These are phyloP conservation scores for Semnornis frantzii DNA, from an alignment of 2,113 vertebrate species.

Conservation along the genomic window DNA sequence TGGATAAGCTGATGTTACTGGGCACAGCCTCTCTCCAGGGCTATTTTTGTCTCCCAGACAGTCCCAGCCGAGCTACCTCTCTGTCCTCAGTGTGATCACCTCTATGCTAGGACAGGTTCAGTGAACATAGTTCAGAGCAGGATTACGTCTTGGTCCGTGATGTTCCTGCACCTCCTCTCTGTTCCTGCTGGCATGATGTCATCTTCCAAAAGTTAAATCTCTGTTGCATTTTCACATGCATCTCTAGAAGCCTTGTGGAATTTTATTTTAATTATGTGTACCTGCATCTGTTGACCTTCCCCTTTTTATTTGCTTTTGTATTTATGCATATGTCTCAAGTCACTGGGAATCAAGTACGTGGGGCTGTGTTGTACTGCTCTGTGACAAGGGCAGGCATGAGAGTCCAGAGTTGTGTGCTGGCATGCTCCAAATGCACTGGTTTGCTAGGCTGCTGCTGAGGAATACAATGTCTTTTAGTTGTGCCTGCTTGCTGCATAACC, in stretches of 20 bases:
- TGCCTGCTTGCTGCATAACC: not conserved
- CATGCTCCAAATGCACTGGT: not conserved
- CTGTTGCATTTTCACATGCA: not conserved
- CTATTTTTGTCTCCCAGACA: not conserved
- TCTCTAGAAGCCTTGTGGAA: not conserved
- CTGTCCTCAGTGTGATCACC: not conserved
- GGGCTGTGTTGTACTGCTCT: not conserved
- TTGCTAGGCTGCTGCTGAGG: not conserved
- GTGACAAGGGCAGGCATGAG: fast-evolving
- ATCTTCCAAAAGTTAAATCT: not conserved
- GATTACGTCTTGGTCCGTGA: not conserved
- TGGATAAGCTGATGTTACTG: not conserved
- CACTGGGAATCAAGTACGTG: not conserved
- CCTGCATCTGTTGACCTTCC: not conserved
- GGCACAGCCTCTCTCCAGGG: not conserved
- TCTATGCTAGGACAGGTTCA: not conserved
- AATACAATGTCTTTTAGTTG: not conserved
- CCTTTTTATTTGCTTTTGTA: not conserved
- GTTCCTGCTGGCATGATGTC: not conserved
- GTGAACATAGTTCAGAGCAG: not conserved
- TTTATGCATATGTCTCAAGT: not conserved
- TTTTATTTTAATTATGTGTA: not conserved
- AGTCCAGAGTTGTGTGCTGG: not conserved
- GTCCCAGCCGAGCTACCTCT: not conserved
- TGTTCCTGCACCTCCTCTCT: not conserved